Conservation (phyloP, 2,797 vertebrate genomes). For the Naso thynnoides region DNA sequence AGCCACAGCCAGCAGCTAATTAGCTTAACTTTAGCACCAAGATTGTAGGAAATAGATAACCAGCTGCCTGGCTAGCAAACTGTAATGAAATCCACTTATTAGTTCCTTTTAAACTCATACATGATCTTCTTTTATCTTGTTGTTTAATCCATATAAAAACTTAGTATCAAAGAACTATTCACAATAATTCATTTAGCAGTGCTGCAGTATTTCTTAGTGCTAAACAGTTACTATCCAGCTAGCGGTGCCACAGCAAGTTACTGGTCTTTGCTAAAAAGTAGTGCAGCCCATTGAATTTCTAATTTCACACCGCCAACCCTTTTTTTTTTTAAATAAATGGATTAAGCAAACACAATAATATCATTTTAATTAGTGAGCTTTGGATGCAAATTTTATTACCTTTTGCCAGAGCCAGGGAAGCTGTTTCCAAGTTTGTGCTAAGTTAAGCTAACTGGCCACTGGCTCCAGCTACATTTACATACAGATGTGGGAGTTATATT, state of each 20-base stretch:
- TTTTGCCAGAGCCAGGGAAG: neutral
- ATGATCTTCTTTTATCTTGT: neutral
- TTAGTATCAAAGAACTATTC: no score
- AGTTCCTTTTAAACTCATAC: neutral
- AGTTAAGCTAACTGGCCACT: neutral
- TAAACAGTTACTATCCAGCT: neutral
- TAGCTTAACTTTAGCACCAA: neutral
- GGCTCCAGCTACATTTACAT: neutral
- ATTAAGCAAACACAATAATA: neutral
- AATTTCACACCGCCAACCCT: no score
- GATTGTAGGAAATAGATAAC: neutral
- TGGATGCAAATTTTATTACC: neutral
- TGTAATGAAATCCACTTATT: neutral
- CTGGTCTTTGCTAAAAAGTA: neutral
- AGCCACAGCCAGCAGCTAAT: neutral
- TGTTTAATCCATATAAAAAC: neutral
- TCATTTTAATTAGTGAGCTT: neutral
- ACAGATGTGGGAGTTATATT: neutral
- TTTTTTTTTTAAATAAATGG: neutral
- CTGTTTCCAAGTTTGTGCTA: neutral
- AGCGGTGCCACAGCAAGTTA: neutral
- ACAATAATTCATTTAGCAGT: no score
- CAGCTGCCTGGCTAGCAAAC: no score
- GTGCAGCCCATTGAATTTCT: neutral
- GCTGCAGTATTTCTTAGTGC: neutral